A percentile compares a stretch with the other conserved stretches of the same genome.
These are phyloP conservation scores for Ctenopoma multispine DNA, from an alignment of 2,797 vertebrate species.

Conservation along the genomic window DNA sequence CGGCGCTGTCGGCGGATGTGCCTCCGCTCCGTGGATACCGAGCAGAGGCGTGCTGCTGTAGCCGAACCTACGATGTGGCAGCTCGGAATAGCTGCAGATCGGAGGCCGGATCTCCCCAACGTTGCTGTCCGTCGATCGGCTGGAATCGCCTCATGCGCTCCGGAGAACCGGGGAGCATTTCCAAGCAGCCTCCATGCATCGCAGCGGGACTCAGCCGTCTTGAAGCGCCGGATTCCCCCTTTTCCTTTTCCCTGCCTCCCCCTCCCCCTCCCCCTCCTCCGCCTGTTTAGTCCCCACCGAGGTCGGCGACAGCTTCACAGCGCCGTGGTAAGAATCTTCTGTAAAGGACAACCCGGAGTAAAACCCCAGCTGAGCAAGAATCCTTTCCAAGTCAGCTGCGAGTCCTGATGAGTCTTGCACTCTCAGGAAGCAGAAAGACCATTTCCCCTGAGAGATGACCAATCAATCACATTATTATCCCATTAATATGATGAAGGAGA, in stretches of 20 bases:
- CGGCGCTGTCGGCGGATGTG: conserved; percentile 12
- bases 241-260: conserved; percentile 1
- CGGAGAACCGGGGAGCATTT: conserved; percentile 56
- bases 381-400: conserved; percentile 18
- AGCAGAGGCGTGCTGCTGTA: conserved; percentile 21
- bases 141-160: conserved; percentile 58
- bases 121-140: conserved; percentile 35
- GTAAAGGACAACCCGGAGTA: conserved; percentile 3
- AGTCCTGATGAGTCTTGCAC: conserved; percentile 15
- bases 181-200: conserved; percentile 62
- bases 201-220: conserved; percentile 49
- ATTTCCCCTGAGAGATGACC: conserved; percentile 31
- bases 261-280: conserved; percentile 38
- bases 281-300: conserved; percentile 50
- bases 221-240: conserved; percentile 24
- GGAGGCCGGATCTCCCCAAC: conserved; percentile 38
- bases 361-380: conserved; percentile 7
- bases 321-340: neutral
- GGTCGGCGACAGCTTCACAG: conserved; percentile 11
- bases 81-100: conserved; percentile 25
- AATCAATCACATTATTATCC: conserved; percentile 60
- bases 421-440: conserved; percentile 42
- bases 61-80: conserved; percentile 29
- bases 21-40: conserved; percentile 31
- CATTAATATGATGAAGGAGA: conserved; percentile 69